Conservation (phyloP, 2,797 vertebrate genomes). For the Pangasius djambal region DNA sequence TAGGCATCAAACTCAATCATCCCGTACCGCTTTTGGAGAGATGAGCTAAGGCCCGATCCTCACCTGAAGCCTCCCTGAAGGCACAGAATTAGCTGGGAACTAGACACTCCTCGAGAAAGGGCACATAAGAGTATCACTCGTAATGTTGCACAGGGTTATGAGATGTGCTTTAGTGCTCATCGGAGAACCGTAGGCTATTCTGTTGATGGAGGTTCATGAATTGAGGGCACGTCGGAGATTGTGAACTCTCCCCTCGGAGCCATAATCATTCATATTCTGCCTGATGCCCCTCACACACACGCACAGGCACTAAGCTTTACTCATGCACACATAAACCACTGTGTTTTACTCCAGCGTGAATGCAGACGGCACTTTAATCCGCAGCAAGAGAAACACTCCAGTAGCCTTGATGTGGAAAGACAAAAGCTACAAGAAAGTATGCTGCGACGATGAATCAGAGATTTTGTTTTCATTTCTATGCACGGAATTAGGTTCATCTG, state of each 20-base stretch:
- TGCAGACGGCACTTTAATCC: slow-evolving; percentile 37
- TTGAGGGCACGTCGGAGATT: slow-evolving; percentile 49
- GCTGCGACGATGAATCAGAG: neutral
- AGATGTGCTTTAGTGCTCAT: slow-evolving; percentile 41
- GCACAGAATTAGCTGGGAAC: slow-evolving; percentile 30
- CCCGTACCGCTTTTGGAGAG: neutral
- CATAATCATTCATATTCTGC: slow-evolving; percentile 42
- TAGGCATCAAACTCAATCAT: slow-evolving; percentile 53
- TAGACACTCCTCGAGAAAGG: slow-evolving; percentile 23
- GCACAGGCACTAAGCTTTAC: slow-evolving; percentile 22
- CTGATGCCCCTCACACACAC: slow-evolving; percentile 31
- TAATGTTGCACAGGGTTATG: slow-evolving; percentile 25
- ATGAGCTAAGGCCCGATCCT: slow-evolving; percentile 32
- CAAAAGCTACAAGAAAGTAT: neutral
- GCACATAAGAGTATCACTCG: slow-evolving; percentile 27
- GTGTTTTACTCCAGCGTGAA: slow-evolving; percentile 29
- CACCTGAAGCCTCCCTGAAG: slow-evolving; percentile 38
- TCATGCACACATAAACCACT: slow-evolving; percentile 35
- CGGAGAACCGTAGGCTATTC: slow-evolving; percentile 40
- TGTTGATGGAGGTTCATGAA: slow-evolving; percentile 44
- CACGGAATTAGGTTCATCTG: slow-evolving; percentile 26
- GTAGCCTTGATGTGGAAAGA: slow-evolving; percentile 20
- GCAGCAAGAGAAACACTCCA: slow-evolving; percentile 20
- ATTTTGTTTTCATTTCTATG: slow-evolving; percentile 27
- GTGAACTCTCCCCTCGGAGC: slow-evolving; percentile 48